Evolutionary conservation across 2,888 invertebrate species (phyloP), one percentile per base, ranked within the genome.

Genomic region (Scaptomyza reducta): DNA sequence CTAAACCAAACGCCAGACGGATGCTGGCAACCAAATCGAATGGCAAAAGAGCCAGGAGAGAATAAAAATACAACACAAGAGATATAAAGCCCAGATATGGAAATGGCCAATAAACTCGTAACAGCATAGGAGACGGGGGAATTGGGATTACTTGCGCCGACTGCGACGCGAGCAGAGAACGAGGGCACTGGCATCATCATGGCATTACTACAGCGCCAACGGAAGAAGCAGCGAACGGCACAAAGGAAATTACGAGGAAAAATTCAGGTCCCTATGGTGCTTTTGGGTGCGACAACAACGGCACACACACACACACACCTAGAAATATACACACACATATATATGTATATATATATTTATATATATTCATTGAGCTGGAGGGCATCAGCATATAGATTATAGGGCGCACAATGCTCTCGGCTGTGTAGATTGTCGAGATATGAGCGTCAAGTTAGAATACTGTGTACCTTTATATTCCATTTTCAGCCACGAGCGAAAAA

Each of bases 241-340:
- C 84, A 82, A 84, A 87, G 82, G 83, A 87, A 83, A 87, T 82
- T 83, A 83, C 87, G 72, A 82, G 87, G 86, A 83, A 83, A 83
- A 85, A 86, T 71, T 83, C 81, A 86, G 88, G 84, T 88, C 85
- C 85, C 88, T 79, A 79, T 86, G 87, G 87, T 87, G 75, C 70
- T 81, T 83, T 83, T 84, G 77, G 81, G 84, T 83, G 86, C 77
- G 81, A 83, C 87, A 38, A 77, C 47, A 18, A 29, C 47, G 77
- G 18, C 85, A 72, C 27, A 13, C 51, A 72, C 55, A 64, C 58
- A 65, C 18, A 72, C 33, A 38, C 35, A 58, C 18, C 56, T 46
- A 49, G 16, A 58, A 16, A 47, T 47, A 6, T n/a, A 35, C n/a
- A 16, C 14, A 22, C n/a, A 47, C 22, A 45, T 49, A 44, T 33